Evolutionary conservation across 2,113 vertebrate species (phyloP).

Genomic region (Brachirus orientalis): DNA sequence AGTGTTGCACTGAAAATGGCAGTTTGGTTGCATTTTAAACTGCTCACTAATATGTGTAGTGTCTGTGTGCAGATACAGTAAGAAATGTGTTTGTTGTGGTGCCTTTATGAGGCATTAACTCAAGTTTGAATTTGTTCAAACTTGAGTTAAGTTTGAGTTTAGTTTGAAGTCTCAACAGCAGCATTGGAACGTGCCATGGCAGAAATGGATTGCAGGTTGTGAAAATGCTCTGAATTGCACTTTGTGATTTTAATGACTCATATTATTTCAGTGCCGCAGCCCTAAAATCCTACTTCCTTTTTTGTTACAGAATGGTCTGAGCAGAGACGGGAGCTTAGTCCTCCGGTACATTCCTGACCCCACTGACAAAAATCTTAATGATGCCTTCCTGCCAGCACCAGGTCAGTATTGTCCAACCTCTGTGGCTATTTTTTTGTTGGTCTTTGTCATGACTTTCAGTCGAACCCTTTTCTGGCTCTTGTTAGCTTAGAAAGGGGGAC

Average conservation of each 20-base stretch:
- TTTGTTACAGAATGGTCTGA: constrained; percentile 80
- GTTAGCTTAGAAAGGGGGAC: constrained; percentile 39
- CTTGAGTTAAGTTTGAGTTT: no score
- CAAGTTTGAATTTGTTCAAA: constrained; percentile 35
- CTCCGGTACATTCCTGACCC: constrained; percentile 95
- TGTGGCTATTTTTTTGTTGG: no score
- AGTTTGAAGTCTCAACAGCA: constrained; percentile 81
- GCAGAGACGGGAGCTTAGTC: constrained; percentile 88
- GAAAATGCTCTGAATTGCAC: not conserved
- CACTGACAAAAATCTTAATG: constrained; percentile 86
- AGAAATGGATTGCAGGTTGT: constrained; percentile 74
- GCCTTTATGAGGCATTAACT: not conserved
- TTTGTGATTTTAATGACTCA: not conserved
- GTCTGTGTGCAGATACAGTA: no score
- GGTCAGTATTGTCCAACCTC: constrained; percentile 70
- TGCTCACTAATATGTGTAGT: no score
- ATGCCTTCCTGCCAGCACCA: constrained; percentile 88
- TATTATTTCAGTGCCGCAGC: not conserved
- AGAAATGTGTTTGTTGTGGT: constrained; percentile 12
- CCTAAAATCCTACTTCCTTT: constrained; percentile 20
- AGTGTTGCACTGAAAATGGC: not conserved
- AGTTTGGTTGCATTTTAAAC: not conserved
- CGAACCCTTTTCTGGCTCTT: not conserved
- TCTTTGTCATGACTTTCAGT: constrained; percentile 1
- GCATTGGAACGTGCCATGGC: constrained; percentile 73